A percentile compares a stretch with the other conserved stretches of the same genome.
phyloP scores from a whole-genome alignment of 2,113 vertebrate species.

The Phocoena sinus region DNA sequence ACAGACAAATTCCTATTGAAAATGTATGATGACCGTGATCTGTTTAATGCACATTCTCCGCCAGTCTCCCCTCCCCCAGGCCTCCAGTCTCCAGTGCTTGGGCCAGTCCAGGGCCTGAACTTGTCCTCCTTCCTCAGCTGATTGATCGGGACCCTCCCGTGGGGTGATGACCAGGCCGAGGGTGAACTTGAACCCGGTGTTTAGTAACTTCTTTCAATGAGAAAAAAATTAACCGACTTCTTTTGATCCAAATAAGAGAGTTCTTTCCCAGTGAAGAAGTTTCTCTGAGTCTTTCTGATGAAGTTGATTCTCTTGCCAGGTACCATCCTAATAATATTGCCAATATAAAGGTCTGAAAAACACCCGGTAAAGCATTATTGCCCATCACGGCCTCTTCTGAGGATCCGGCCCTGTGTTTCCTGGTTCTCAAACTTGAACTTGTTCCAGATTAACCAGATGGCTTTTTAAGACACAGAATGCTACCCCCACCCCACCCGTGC shows the following conservation, averaged over 20 bases:
- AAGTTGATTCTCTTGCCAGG: not conserved
- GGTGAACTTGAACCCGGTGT: not conserved
- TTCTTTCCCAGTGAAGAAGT: not conserved
- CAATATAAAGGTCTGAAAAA: too few relatives aligned
- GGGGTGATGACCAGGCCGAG: not conserved
- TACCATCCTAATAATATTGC: not conserved
- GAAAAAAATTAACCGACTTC: not conserved
- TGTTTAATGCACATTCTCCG: not conserved
- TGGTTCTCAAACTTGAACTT: not conserved
- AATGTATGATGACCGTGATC: too few relatives aligned
- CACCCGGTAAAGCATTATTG: fast-evolving
- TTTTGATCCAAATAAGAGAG: not conserved
- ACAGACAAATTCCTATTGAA: not conserved
- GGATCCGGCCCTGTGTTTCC: not conserved
- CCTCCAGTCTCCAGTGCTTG: not conserved
- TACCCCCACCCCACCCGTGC: not conserved
- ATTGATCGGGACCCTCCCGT: not conserved
- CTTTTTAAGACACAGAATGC: not conserved
- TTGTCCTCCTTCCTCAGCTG: not conserved
- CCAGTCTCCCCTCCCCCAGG: not conserved
- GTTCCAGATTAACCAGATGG: not conserved
- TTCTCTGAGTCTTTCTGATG: not conserved
- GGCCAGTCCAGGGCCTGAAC: not conserved
- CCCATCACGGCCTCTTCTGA: not conserved
- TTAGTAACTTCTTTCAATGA: not conserved